Percentiles rank a stretch among this genome's conserved stretches.
Conservation (phyloP, 2,888 invertebrate genomes). For the Cataglyphis livida region DNA sequence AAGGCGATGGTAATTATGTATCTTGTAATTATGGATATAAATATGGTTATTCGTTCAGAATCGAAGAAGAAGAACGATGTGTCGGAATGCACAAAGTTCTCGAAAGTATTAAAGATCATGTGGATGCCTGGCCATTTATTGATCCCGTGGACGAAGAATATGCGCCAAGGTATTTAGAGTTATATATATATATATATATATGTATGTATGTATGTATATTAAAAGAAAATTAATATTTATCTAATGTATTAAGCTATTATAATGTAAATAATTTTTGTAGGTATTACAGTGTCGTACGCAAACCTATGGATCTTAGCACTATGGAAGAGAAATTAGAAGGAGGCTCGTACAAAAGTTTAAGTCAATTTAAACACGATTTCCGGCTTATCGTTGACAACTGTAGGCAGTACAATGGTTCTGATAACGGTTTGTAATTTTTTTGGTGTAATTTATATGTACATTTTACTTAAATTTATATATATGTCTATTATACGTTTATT, state of each 20-base stretch:
- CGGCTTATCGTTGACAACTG: slow-evolving; percentile 97
- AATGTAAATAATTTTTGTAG: slow-evolving; percentile 66
- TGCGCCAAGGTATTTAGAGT: slow-evolving; percentile 90
- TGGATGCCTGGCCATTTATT: slow-evolving; percentile 97
- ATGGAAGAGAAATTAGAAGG: slow-evolving; percentile 95
- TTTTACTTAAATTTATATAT: not conserved
- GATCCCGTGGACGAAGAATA: slow-evolving; percentile 97
- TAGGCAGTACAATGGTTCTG: slow-evolving; percentile 95
- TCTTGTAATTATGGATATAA: slow-evolving; percentile 80
- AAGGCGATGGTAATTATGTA: slow-evolving; percentile 78
- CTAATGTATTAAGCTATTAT: not conserved
- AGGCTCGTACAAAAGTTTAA: slow-evolving; percentile 92
- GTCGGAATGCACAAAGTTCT: slow-evolving; percentile 97
- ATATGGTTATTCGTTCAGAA: slow-evolving; percentile 81
- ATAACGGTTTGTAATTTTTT: slow-evolving; percentile 90
- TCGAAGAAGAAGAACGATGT: slow-evolving; percentile 92
- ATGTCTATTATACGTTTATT: not conserved
- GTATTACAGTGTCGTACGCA: slow-evolving; percentile 88
- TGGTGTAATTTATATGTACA: not conserved
- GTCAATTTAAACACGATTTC: slow-evolving; percentile 95
- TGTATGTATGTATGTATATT: slow-evolving; percentile 5
- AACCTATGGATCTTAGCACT: slow-evolving; percentile 95
- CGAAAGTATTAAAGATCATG: slow-evolving; percentile 94
- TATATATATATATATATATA: not conserved
- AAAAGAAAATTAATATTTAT: slow-evolving; percentile 3